phyloP scores from a whole-genome alignment of 2,797 vertebrate genomes.

The Phaenicophaeus curvirostris region DNA sequence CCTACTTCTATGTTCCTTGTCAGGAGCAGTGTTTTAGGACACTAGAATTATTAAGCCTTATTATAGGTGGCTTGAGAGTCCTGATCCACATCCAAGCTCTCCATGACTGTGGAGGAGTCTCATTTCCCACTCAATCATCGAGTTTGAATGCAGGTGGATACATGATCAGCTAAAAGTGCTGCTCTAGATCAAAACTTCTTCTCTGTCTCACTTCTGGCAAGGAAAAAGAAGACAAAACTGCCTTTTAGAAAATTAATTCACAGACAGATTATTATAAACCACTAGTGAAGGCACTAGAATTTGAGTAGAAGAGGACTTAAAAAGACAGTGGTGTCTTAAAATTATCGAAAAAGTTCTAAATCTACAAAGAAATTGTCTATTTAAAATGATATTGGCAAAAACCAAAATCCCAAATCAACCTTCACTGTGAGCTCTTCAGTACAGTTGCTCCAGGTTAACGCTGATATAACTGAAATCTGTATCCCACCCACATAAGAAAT shows the following conservation, averaged over 20 bases:
- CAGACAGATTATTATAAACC: neutral
- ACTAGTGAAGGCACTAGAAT: neutral
- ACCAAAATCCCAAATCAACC: neutral
- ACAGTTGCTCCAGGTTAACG: slow-evolving; percentile 16
- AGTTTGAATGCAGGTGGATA: neutral
- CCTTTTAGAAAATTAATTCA: neutral
- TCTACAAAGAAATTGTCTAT: neutral
- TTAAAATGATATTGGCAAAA: neutral
- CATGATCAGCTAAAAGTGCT: neutral
- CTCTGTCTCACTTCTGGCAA: neutral
- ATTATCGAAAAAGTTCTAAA: neutral
- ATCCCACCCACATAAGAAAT: slow-evolving; percentile 28
- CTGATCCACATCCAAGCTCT: neutral
- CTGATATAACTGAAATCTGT: slow-evolving; percentile 39
- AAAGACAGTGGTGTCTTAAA: neutral
- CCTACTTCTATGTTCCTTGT: neutral
- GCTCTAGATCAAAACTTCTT: neutral
- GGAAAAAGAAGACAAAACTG: neutral
- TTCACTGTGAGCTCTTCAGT: slow-evolving; percentile 6
- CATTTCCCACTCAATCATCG: neutral
- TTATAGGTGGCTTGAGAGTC: neutral
- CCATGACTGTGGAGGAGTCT: neutral
- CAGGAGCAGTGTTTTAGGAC: neutral
- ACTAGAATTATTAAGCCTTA: neutral
- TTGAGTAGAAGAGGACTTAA: neutral